Evolutionary conservation across 2,797 vertebrate species (phyloP), one percentile per base, ranked within the genome.

Genomic region (Threskiornis aethiopicus): DNA sequence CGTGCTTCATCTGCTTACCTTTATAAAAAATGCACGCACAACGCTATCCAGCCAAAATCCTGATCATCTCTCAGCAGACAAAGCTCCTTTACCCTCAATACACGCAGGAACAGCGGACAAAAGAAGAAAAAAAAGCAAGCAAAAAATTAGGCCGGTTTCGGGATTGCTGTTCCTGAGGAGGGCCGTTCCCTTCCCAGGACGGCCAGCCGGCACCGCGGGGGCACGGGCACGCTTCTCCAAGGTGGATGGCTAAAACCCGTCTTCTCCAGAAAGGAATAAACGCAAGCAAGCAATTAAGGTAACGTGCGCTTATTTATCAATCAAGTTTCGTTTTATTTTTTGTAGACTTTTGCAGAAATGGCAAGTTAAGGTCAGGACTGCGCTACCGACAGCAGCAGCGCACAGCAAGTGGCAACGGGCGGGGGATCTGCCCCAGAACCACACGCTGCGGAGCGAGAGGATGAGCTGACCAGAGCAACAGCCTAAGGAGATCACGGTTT

Each of bases 191-290:
- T 24, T n/a, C 16, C 59, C 65, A 70, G 49, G 49, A 19, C 14
- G 0, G 1, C 1, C 1, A 10, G 37, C 22, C 55, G 16, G 21
- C 4, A 5, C 18, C 4, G 42, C 1, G 2, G 11, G n/a, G 46
- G 39, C 29, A 6, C 6, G n/a, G 39, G 5, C 11, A 13, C n/a
- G 3, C 20, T 54, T 16, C 12, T 22, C 46, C 51, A 41, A 31
- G 46, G 59, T 66, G 41, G 35, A 7, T 8, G 5, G 37, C 37
- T 37, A 35, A 59, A 58, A n/a, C 33, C 11, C 0, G 0, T 35
- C 59, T 62, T 41, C 41, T 62, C 49, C 19, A 33, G 49, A 42
- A 47, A 29, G 33, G 41, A 35, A 31, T 35, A 18, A 69, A 69
- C 19, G 33, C 31, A 37, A 65, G 86, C 19, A 13, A 59, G 41